A percentile compares a stretch with the other conserved stretches of the same genome.
Conservation (phyloP, 2,113 vertebrate species). For the Percina caprodes region DNA sequence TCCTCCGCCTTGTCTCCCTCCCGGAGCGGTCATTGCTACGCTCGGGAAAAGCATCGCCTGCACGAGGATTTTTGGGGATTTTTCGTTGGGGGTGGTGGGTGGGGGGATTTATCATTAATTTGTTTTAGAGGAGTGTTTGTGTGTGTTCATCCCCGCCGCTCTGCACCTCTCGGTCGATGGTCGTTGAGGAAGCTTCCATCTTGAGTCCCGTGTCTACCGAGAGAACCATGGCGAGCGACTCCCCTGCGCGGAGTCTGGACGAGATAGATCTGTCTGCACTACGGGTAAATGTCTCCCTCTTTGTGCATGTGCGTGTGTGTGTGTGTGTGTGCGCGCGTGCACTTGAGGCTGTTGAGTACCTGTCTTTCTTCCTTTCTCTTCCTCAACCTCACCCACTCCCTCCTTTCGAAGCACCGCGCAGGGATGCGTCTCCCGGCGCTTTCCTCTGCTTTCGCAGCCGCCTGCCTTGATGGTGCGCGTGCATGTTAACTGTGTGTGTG, state of each 20-base stretch:
- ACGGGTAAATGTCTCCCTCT: slow-evolving; percentile 85
- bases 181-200: slow-evolving; percentile 75
- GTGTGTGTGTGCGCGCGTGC: slow-evolving; percentile 21
- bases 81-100: slow-evolving; percentile 35
- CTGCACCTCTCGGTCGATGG: slow-evolving; percentile 76
- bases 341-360: slow-evolving; percentile 36
- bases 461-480: slow-evolving; percentile 19
- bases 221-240: slow-evolving; percentile 96
- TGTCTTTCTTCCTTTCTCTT: slow-evolving; percentile 15
- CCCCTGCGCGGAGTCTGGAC: slow-evolving; percentile 95
- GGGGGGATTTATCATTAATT: slow-evolving; percentile 29
- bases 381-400: slow-evolving; percentile 16
- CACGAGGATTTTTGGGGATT: slow-evolving; percentile 12
- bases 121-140: slow-evolving; percentile 54
- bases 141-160: slow-evolving; percentile 45
- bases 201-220: slow-evolving; percentile 76
- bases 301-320: slow-evolving; percentile 4
- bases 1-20: slow-evolving; percentile 10
- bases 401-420: too few species aligned
- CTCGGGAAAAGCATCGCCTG: slow-evolving; percentile 3
- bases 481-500: neutral
- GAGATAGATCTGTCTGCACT: slow-evolving; percentile 97
- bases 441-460: slow-evolving; percentile 19
- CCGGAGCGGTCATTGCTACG: slow-evolving; percentile 23
- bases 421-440: slow-evolving; percentile 47